Conservation (phyloP, 2,113 vertebrate species). For the Lontra canadensis region DNA sequence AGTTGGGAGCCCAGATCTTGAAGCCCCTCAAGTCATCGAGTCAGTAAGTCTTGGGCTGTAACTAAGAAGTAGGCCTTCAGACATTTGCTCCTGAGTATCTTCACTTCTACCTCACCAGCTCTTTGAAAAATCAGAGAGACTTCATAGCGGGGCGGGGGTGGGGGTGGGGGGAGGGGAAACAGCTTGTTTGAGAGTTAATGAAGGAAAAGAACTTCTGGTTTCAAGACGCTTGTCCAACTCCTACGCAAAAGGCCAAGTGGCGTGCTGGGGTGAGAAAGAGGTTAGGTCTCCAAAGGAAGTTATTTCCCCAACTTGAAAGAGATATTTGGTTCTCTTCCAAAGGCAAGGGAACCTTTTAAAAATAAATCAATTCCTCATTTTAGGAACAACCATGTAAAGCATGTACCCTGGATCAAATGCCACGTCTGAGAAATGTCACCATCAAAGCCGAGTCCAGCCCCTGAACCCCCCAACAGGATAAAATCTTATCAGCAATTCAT, state of each 20-base stretch:
- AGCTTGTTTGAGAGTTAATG: background rate
- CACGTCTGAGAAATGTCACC: conserved; percentile 70
- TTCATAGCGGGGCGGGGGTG: background rate
- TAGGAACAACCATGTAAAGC: conserved; percentile 53
- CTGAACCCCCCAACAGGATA: conserved; percentile 33
- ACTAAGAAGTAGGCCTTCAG: background rate
- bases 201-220: conserved; percentile 18
- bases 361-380: conserved; percentile 77
- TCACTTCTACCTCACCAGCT: background rate
- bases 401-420: conserved; percentile 54
- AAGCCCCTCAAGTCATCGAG: background rate
- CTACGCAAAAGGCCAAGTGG: conserved; percentile 34
- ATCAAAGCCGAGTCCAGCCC: conserved; percentile 64
- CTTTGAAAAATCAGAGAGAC: background rate
- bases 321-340: conserved; percentile 69
- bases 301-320: conserved; percentile 69
- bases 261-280: conserved; percentile 54
- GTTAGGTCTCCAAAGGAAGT: conserved; percentile 63
- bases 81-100: background rate
- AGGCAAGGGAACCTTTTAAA: conserved; percentile 72
- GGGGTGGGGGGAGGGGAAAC: fast-evolving
- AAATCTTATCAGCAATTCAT: conserved; percentile 62
- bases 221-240: background rate
- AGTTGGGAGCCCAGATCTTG: background rate
- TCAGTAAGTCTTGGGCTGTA: background rate